Conservation (phyloP, 2,888 invertebrate genomes). For the Onthophagus sagittarius region DNA sequence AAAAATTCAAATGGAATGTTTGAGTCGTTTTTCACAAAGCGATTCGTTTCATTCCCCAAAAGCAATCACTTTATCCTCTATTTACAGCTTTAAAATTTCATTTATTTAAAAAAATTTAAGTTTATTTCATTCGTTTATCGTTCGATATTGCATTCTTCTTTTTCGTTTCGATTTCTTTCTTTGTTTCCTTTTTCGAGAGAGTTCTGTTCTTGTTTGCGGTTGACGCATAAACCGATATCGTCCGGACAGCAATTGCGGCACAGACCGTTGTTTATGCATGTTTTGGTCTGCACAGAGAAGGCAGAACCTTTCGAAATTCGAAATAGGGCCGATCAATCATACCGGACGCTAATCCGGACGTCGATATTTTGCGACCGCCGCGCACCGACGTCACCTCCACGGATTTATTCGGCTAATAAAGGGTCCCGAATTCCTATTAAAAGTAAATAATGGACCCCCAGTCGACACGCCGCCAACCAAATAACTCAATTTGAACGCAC, state of each 20-base stretch:
- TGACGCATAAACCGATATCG: background rate
- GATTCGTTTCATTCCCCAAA: background rate
- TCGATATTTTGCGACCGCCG: background rate
- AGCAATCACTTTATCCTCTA: background rate
- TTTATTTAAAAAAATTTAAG: background rate
- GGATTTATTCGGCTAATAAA: conserved; percentile 45
- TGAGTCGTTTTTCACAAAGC: background rate
- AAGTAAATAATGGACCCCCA: conserved; percentile 48
- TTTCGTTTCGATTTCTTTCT: background rate
- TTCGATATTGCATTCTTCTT: too few species aligned
- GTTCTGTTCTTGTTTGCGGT: background rate
- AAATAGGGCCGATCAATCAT: background rate
- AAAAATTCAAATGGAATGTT: background rate
- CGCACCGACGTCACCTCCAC: conserved; percentile 11
- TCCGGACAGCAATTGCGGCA: background rate
- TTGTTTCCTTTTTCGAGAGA: background rate
- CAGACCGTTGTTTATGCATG: background rate
- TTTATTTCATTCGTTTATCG: background rate
- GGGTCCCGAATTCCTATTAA: conserved; percentile 45
- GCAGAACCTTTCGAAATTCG: background rate
- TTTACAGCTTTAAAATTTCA: background rate
- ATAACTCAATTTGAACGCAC: conserved; percentile 39
- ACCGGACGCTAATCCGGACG: background rate
- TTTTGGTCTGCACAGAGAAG: background rate
- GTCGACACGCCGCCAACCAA: conserved; percentile 37